phyloP scores from a whole-genome alignment of 2,797 vertebrate genomes.

The Sus cebifrons region DNA sequence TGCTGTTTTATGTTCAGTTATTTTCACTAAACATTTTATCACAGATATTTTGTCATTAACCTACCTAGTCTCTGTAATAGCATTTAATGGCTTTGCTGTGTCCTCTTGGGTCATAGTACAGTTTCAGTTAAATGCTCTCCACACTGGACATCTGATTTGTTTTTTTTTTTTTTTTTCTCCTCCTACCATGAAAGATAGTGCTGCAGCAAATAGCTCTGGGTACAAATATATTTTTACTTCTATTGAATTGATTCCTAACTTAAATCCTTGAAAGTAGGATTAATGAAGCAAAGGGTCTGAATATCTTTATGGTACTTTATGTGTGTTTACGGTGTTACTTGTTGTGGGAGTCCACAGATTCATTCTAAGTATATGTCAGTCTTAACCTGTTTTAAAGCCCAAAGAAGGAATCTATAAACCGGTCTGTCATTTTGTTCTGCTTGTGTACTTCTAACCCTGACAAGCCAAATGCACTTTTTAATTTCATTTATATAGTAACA shows the following conservation, averaged over 20 bases:
- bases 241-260: not conserved
- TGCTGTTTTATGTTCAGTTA: not conserved
- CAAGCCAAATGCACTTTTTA: not conserved
- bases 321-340: not conserved
- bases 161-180: not conserved
- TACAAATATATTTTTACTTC: not conserved
- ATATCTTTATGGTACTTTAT: not conserved
- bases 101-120: not conserved
- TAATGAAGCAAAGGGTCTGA: not conserved
- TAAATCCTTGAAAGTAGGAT: not conserved
- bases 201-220: not conserved
- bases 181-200: not conserved
- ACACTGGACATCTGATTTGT: not conserved
- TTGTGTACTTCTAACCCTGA: not conserved
- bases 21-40: not conserved
- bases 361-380: fast-evolving
- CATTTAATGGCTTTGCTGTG: not conserved
- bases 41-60: not conserved
- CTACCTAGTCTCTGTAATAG: not conserved
- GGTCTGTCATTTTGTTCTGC: not conserved
- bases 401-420: not conserved
- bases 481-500: not conserved
- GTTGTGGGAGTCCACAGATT: not conserved
- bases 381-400: not conserved
- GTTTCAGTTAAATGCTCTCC: not conserved